A percentile compares a stretch with the other conserved stretches of the same genome.
These are phyloP conservation scores for Celastrina argiolus DNA, from an alignment of 2,888 invertebrate species.

Conservation along the genomic window DNA sequence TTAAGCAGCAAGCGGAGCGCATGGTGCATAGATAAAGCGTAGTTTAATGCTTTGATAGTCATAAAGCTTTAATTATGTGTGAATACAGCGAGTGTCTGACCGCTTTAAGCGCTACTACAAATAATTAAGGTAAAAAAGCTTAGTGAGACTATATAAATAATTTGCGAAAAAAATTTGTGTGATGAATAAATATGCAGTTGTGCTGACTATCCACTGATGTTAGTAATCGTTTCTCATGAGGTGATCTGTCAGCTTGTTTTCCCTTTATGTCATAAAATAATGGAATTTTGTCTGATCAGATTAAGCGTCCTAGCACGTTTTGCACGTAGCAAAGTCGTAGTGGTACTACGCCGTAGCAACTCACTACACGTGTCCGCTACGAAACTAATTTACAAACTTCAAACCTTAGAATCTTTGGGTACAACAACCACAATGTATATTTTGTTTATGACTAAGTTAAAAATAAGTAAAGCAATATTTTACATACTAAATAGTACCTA, in stretches of 20 bases:
- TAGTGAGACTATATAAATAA: not conserved
- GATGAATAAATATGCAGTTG: no score
- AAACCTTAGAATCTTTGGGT: not conserved
- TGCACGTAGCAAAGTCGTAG: not conserved
- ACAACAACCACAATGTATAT: not conserved
- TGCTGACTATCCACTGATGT: no score
- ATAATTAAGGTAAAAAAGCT: not conserved
- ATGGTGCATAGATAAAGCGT: not conserved
- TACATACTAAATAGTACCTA: no score
- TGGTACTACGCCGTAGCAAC: not conserved
- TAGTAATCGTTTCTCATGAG: no score
- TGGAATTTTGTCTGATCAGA: not conserved
- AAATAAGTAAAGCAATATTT: not conserved
- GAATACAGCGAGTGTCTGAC: not conserved
- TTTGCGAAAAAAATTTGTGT: no score
- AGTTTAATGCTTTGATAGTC: not conserved
- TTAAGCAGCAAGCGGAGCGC: not conserved
- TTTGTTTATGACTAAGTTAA: not conserved
- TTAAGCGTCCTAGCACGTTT: not conserved
- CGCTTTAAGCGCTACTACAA: not conserved
- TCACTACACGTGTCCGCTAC: not conserved
- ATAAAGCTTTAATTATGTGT: not conserved
- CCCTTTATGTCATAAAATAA: no score
- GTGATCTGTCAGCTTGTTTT: no score
- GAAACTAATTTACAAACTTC: not conserved